Percentiles rank a stretch among this genome's conserved stretches.
Evolutionary conservation across 2,888 invertebrate genomes (phyloP).

Genomic region (Cryptus viduatorius): DNA sequence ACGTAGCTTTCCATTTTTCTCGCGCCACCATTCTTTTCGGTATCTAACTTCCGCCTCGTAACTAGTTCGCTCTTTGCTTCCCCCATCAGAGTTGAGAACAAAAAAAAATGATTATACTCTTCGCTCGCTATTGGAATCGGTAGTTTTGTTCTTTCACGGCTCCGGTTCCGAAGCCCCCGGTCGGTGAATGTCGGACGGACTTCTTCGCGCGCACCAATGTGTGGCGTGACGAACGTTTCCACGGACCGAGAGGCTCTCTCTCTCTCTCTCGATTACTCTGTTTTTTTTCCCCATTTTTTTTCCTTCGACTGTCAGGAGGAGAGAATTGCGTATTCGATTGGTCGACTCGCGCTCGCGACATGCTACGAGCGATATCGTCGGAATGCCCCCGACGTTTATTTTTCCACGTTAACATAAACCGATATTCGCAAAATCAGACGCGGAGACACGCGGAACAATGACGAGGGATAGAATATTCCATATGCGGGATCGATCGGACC

Average conservation of each 20-base stretch:
- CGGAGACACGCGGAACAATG: not conserved
- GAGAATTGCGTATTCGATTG: conserved; percentile 8
- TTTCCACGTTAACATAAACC: not conserved
- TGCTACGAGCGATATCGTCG: not conserved
- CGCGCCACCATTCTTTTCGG: conserved; percentile 22
- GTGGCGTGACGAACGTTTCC: conserved; percentile 51
- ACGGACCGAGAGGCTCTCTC: not conserved
- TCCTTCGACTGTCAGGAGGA: not conserved
- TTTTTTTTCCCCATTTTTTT: not conserved
- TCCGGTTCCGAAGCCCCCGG: not conserved
- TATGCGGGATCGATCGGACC: conserved; percentile 64
- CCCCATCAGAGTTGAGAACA: not conserved
- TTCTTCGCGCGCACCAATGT: conserved; percentile 38
- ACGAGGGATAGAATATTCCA: conserved; percentile 21
- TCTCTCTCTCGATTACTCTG: too few relatives aligned
- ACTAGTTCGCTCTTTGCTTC: not conserved
- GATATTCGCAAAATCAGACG: not conserved
- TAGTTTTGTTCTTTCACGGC: not conserved
- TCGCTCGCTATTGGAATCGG: not conserved
- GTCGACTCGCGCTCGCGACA: not conserved
- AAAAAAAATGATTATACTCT: not conserved
- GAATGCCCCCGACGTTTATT: not conserved
- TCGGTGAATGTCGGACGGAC: conserved; percentile 13
- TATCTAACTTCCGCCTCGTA: conserved; percentile 23
- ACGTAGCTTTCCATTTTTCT: conserved; percentile 32